Base-by-base conservation (phyloP, 2,113 vertebrate genomes). In the Cyprinus carpio region DNA sequence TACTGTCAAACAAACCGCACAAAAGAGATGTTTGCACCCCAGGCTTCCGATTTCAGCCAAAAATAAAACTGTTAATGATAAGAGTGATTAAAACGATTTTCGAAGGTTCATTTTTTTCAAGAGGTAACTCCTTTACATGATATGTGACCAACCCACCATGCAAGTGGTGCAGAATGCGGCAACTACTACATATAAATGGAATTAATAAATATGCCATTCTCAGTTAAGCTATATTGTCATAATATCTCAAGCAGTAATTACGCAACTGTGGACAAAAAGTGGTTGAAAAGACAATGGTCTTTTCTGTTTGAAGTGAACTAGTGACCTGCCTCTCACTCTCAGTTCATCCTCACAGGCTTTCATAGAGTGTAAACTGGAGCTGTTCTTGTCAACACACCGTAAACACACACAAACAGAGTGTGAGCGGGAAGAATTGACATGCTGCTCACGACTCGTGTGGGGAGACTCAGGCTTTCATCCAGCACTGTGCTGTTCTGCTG, bases 401-500 rank as follows among this genome's bases (percentile, higher is more conserved):
- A 7, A 27, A 76, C 10, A 76, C 46, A 54, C 49, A 76, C 43
- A 75, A 8, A 54, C 75, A 31, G 46, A 31, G 6, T 16, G 40
- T 13, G 40, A 75, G 40, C 12, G 43, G 40, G 29, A n/a, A 7
- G 29, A 20, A 71, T 82, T 82, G 31, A n/a, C 43, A 82, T 82
- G 62, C 62, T 31, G 3, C 83, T 85, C 43, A 78, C 46, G 43
- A 69, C 15, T 69, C 27, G 25, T 27, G 18, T 49, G 46, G 31
- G 81, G 56, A 85, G 56, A 54, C n/a, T 13, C 43, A 71, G 60
- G 62, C 43, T 85, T 85, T 80, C 69, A 84, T 72, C 65, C 54
- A 31, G 62, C 51, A 8, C 54, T 75, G 58, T 49, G 29, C 75
- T 79, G 75, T 85, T n/a, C 76, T 82, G 54, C 69, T 77, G 60